phyloP scores from a whole-genome alignment of 2,888 invertebrate genomes.

The Zeuzera pyrina region DNA sequence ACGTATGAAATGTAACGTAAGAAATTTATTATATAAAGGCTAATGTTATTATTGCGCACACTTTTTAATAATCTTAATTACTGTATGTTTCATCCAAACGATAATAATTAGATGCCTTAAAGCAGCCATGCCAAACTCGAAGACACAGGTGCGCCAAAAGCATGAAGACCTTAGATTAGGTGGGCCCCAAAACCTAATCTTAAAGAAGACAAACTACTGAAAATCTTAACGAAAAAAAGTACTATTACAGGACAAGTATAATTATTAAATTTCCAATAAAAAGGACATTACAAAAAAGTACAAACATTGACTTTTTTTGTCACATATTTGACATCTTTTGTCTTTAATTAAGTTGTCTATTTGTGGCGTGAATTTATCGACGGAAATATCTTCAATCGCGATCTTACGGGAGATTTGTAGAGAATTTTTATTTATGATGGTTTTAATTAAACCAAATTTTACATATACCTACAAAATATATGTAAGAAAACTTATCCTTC shows the following conservation, averaged over 20 bases:
- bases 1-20: no score
- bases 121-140: neutral
- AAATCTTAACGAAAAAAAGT: conserved; percentile 3
- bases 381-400: conserved; percentile 6
- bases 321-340: conserved; percentile 1
- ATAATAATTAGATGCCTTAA: no score
- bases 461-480: no score
- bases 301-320: neutral
- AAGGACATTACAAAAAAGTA: conserved; percentile 1
- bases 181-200: conserved; percentile 3
- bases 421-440: no score
- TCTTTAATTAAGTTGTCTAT: no score
- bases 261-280: conserved; percentile 1
- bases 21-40: no score
- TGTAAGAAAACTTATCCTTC: no score
- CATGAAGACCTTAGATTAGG: conserved; percentile 2
- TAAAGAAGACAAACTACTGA: conserved; percentile 3
- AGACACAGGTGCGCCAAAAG: neutral
- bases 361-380: conserved; percentile 2
- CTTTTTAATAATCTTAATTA: no score
- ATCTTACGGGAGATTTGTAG: conserved; percentile 5
- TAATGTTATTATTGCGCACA: no score
- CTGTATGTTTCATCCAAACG: no score
- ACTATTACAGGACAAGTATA: neutral
- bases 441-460: no score